Evolutionary conservation across 2,113 vertebrate species (phyloP).

Genomic region (Centropristis striata): DNA sequence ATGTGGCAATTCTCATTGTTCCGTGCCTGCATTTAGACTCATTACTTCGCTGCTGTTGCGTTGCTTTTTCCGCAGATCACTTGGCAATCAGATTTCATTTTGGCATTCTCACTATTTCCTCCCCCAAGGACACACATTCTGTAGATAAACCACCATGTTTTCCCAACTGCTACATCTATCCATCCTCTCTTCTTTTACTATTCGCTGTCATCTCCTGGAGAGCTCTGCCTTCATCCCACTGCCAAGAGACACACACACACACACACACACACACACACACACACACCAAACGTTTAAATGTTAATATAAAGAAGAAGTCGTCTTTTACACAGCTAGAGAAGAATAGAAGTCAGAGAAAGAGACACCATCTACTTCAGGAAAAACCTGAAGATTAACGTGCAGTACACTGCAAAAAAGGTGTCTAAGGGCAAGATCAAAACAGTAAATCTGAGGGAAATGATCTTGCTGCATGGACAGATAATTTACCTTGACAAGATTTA

Average conservation of each 20-base stretch:
- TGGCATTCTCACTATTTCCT: slow-evolving; percentile 34
- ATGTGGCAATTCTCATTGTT: slow-evolving; percentile 28
- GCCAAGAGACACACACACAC: slow-evolving; percentile 54
- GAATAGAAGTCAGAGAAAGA: slow-evolving; percentile 24
- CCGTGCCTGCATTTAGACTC: slow-evolving; percentile 27
- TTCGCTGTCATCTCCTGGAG: slow-evolving; percentile 66
- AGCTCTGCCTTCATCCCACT: slow-evolving; percentile 52
- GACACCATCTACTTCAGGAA: neutral
- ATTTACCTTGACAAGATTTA: no score
- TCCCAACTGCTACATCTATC: slow-evolving; percentile 52
- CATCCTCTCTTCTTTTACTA: slow-evolving; percentile 55
- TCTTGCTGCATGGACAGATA: no score
- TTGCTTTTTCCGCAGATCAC: slow-evolving; percentile 34
- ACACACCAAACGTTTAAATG: slow-evolving; percentile 44
- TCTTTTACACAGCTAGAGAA: slow-evolving; percentile 4
- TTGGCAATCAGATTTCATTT: slow-evolving; percentile 49
- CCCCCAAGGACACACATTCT: slow-evolving; percentile 49
- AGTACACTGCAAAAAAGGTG: no score
- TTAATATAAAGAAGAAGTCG: slow-evolving; percentile 19
- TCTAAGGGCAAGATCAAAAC: no score
- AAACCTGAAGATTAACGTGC: neutral
- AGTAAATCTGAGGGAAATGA: no score
- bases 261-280: slow-evolving; percentile 38
- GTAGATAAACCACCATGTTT: slow-evolving; percentile 62
- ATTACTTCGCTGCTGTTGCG: slow-evolving; percentile 40